Percentiles rank a stretch among this genome's conserved stretches.
Evolutionary conservation across 1,140 invertebrate species (phyloP).

Genomic region (Drosophila prosaltans): DNA sequence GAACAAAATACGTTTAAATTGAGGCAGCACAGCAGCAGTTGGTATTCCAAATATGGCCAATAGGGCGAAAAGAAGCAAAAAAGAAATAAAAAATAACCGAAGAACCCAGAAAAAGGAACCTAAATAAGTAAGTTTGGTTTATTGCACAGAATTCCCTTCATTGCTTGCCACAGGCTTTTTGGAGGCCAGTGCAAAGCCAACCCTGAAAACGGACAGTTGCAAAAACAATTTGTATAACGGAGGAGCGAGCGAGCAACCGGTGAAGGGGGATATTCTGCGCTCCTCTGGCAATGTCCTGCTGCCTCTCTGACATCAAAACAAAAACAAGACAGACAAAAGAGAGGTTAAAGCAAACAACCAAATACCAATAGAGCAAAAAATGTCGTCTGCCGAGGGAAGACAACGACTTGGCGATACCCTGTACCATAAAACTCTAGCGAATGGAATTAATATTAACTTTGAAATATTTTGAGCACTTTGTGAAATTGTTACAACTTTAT

Average conservation of each 20-base stretch:
- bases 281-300: neutral
- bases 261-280: neutral
- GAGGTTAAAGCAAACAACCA: slow-evolving; percentile 14
- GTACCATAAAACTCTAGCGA: too few relatives aligned
- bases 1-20: slow-evolving; percentile 5
- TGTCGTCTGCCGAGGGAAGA: neutral
- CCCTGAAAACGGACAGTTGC: slow-evolving; percentile 58
- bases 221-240: slow-evolving; percentile 58
- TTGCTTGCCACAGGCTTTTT: slow-evolving; percentile 9
- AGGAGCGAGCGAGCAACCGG: neutral
- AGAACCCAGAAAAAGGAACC: slow-evolving; percentile 9
- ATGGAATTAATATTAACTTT: too few relatives aligned
- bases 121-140: slow-evolving; percentile 37
- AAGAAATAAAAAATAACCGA: neutral
- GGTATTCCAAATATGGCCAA: slow-evolving; percentile 15
- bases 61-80: neutral
- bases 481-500: too few relatives aligned
- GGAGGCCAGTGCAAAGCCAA: slow-evolving; percentile 28
- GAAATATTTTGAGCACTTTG: too few relatives aligned
- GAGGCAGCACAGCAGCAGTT: neutral
- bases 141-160: slow-evolving; percentile 31
- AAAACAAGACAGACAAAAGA: slow-evolving; percentile 16
- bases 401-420: neutral
- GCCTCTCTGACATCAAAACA: slow-evolving; percentile 17
- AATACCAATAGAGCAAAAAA: slow-evolving; percentile 10